These are phyloP conservation scores for Malachius bipustulatus DNA, from an alignment of 2,888 invertebrate genomes.

Conservation along the genomic window DNA sequence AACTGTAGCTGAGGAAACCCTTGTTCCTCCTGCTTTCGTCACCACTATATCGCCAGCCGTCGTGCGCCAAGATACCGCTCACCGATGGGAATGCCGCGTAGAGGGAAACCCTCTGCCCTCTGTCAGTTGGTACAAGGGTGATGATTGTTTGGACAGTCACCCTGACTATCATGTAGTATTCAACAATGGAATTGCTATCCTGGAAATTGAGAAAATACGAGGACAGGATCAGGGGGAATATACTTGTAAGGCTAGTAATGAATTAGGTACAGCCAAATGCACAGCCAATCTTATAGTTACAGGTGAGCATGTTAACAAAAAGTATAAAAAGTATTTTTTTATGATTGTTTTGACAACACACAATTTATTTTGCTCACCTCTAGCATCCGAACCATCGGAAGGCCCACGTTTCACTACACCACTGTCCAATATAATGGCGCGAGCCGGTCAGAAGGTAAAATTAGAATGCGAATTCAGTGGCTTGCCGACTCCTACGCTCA, in stretches of 20 bases:
- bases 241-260: slow-evolving; percentile 57
- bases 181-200: slow-evolving; percentile 67
- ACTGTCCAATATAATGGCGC: slow-evolving; percentile 58
- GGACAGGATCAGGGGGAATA: slow-evolving; percentile 59
- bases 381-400: slow-evolving; percentile 51
- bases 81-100: slow-evolving; percentile 57
- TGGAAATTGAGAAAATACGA: slow-evolving; percentile 57
- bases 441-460: slow-evolving; percentile 60
- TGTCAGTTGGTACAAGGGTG: slow-evolving; percentile 68
- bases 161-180: slow-evolving; percentile 65
- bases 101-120: slow-evolving; percentile 65
- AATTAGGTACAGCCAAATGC: slow-evolving; percentile 51
- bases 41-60: slow-evolving; percentile 49
- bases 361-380: slow-evolving; percentile 17
- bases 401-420: slow-evolving; percentile 49
- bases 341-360: slow-evolving; percentile 1
- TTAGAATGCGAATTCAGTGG: slow-evolving; percentile 58
- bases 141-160: slow-evolving; percentile 56
- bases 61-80: slow-evolving; percentile 51
- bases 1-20: slow-evolving; percentile 48
- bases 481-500: slow-evolving; percentile 49
- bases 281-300: slow-evolving; percentile 53
- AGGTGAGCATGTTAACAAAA: slow-evolving; percentile 38
- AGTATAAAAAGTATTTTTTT: background rate
- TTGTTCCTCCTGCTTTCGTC: slow-evolving; percentile 51